Evolutionary conservation across 2,113 vertebrate genomes (phyloP).

Genomic region (Barnardius zonarius): DNA sequence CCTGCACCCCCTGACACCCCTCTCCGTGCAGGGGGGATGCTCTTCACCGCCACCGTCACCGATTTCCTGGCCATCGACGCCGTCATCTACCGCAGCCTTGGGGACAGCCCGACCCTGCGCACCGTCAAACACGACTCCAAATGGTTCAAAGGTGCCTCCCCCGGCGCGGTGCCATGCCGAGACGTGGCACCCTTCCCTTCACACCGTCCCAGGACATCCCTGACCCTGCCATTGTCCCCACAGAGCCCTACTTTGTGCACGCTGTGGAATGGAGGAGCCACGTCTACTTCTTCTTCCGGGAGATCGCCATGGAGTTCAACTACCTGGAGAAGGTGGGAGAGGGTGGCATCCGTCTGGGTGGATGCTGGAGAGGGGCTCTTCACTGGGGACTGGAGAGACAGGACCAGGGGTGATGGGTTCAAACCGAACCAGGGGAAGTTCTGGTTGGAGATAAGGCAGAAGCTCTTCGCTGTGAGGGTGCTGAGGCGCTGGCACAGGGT

Average conservation of each 20-base stretch:
- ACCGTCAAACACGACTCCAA: constrained; percentile 97
- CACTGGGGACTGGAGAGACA: background rate
- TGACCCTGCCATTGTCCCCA: background rate
- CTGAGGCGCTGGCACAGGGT: background rate
- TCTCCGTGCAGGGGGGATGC: constrained; percentile 82
- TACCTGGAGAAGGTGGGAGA: constrained; percentile 92
- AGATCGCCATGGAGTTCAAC: constrained; percentile 99
- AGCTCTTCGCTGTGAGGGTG: background rate
- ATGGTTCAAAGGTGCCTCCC: constrained; percentile 89
- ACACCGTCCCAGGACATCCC: rapidly evolving
- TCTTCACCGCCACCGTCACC: constrained; percentile 94
- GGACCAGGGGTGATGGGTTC: background rate
- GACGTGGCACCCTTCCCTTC: background rate
- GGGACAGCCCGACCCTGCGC: constrained; percentile 88
- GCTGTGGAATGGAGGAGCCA: constrained; percentile 92
- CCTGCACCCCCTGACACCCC: rapidly evolving
- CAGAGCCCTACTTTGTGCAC: constrained; percentile 91
- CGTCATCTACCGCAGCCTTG: constrained; percentile 94
- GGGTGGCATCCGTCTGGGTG: background rate
- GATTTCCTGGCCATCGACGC: constrained; percentile 97
- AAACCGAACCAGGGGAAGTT: background rate
- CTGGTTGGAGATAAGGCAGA: background rate
- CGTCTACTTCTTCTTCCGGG: constrained; percentile 97
- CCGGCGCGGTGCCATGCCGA: rapidly evolving
- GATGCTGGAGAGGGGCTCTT: background rate